These are phyloP conservation scores for Olivierus martensii DNA, from an alignment of 1,140 invertebrate species.

Conservation along the genomic window DNA sequence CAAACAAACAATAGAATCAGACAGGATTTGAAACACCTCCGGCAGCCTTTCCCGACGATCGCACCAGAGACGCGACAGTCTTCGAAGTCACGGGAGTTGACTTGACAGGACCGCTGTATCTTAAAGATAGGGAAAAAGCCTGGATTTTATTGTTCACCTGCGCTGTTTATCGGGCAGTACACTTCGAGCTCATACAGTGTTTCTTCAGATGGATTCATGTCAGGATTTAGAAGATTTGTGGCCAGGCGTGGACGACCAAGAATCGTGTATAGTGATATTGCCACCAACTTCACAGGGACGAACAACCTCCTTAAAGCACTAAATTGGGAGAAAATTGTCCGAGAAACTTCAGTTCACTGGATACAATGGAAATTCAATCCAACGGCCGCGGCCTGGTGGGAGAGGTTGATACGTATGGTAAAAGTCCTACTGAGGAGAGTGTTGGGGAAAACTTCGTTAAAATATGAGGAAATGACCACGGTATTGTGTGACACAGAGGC, in stretches of 20 bases:
- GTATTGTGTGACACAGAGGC: too few species aligned
- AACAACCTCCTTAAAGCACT: neutral
- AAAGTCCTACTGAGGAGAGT: too few species aligned
- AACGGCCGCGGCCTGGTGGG: too few species aligned
- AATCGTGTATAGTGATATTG: conserved; percentile 28
- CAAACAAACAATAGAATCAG: too few species aligned
- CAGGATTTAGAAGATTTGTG: conserved; percentile 25
- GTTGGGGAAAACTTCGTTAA: too few species aligned
- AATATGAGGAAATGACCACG: too few species aligned
- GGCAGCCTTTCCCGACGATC: too few species aligned
- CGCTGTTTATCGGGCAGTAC: conserved; percentile 25
- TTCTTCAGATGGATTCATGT: conserved; percentile 23
- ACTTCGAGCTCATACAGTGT: conserved; percentile 29
- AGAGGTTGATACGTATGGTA: too few species aligned
- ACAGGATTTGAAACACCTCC: too few species aligned
- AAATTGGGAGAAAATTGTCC: conserved; percentile 3
- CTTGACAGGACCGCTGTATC: neutral
- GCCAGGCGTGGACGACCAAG: conserved; percentile 22
- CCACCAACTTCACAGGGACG: conserved; percentile 24
- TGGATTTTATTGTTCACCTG: conserved; percentile 26
- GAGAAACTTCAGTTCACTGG: too few species aligned
- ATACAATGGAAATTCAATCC: too few species aligned
- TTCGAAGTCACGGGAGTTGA: neutral
- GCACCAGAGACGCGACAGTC: too few species aligned
- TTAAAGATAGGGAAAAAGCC: neutral